Percentiles rank a stretch among this genome's conserved stretches.
Conservation (phyloP, 30 jellyfish, hydroid and myxozoan genomes). For the Aurelia aurita complex sp. Pacific region DNA sequence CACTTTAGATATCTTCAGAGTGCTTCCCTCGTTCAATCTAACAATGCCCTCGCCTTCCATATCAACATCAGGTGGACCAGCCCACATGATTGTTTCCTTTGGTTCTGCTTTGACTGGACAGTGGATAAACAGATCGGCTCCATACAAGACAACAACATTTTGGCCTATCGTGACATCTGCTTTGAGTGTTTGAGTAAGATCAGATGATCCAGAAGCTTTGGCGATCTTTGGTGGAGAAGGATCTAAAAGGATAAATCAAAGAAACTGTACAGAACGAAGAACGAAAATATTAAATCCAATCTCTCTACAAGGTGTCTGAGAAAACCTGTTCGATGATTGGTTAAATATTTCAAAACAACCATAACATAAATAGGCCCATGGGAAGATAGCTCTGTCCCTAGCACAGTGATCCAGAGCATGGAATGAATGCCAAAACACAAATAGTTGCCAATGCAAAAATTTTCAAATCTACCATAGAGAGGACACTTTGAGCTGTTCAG, state of each 20-base stretch:
- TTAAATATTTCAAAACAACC: no score
- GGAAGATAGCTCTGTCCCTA: no score
- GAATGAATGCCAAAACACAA: no score
- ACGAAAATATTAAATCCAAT: no score
- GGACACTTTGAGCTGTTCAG: no score
- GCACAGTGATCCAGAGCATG: no score
- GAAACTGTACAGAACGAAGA: no score
- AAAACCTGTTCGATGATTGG: no score
- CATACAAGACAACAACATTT: constrained; percentile 55
- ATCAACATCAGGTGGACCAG: constrained; percentile 18
- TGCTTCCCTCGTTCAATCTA: constrained; percentile 46
- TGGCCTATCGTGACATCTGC: constrained; percentile 76
- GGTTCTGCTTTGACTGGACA: constrained; percentile 89
- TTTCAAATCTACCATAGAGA: no score
- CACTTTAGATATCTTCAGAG: constrained; percentile 39
- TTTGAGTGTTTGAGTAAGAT: constrained; percentile 37
- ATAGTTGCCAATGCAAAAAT: no score
- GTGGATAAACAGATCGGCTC: constrained; percentile 58
- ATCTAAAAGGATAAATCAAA: constrained; percentile 23
- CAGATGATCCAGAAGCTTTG: constrained; percentile 31
- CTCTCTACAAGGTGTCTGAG: no score
- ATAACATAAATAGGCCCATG: no score
- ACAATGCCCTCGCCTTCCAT: constrained; percentile 2
- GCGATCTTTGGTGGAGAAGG: constrained; percentile 45
- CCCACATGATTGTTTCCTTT: constrained; percentile 65